phyloP scores from a whole-genome alignment of 2,113 vertebrate genomes.

The Vidua macroura region DNA sequence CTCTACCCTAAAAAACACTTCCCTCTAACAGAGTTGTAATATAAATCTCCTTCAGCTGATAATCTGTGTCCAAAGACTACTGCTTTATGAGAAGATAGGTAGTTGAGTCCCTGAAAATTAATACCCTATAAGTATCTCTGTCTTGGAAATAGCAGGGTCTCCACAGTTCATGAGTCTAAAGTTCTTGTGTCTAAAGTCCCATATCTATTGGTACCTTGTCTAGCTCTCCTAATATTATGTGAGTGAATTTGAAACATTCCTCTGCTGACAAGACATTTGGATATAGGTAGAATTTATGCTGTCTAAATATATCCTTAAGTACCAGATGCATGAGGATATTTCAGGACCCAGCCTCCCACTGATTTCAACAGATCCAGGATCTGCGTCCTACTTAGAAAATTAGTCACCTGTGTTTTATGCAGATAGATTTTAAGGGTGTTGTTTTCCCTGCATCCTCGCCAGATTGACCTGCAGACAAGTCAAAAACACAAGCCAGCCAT shows the following conservation, averaged over 20 bases:
- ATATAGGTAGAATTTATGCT: neutral
- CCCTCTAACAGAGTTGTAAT: neutral
- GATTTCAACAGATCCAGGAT: neutral
- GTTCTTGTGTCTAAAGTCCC: neutral
- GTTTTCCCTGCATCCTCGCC: neutral
- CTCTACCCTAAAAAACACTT: neutral
- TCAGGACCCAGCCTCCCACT: neutral
- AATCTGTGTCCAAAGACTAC: neutral
- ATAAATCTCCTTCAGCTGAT: neutral
- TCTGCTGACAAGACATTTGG: neutral
- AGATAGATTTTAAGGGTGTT: neutral
- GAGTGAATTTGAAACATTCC: neutral
- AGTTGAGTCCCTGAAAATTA: neutral
- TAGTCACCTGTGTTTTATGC: neutral
- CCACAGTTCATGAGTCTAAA: neutral
- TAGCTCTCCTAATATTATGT: neutral
- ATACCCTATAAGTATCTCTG: neutral
- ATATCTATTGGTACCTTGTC: neutral
- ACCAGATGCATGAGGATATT: slow-evolving; percentile 2
- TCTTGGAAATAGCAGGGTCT: neutral
- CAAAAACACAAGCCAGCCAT: neutral
- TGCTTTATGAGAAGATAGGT: neutral
- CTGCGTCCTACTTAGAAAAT: neutral
- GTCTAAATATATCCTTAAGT: neutral
- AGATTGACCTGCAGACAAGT: neutral